Conservation (phyloP, 2,888 invertebrate genomes). For the Limnephilus rhombicus region DNA sequence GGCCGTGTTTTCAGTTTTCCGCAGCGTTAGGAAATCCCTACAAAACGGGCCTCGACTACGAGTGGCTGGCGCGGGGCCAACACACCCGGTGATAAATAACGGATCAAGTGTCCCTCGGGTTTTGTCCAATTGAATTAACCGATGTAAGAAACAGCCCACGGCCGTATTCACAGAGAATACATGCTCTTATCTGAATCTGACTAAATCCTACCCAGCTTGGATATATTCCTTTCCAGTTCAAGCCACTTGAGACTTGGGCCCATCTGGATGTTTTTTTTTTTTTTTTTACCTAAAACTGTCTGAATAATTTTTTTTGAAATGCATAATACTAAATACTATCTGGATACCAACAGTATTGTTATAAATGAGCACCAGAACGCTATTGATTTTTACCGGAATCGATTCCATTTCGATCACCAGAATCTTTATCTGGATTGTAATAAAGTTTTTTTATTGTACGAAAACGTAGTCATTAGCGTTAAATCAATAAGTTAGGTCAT, state of each 20-base stretch:
- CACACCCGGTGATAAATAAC: conserved; percentile 58
- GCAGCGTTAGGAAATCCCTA: conserved; percentile 50
- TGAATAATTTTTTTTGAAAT: too few relatives aligned
- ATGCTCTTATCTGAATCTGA: conserved; percentile 3
- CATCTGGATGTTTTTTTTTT: background rate
- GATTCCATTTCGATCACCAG: too few relatives aligned
- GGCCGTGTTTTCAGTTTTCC: conserved; percentile 37
- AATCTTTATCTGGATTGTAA: too few relatives aligned
- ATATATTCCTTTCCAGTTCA: background rate
- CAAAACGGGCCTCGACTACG: conserved; percentile 2
- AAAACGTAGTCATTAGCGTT: too few relatives aligned
- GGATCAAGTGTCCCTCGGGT: conserved; percentile 48
- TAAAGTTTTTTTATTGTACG: too few relatives aligned
- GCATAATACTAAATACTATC: too few relatives aligned
- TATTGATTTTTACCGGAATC: too few relatives aligned
- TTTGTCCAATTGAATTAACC: conserved; percentile 47
- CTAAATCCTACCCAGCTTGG: background rate
- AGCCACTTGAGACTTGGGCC: background rate
- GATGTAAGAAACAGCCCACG: conserved; percentile 6
- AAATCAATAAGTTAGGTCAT: too few relatives aligned
- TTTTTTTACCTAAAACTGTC: background rate
- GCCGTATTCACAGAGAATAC: background rate
- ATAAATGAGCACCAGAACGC: too few relatives aligned
- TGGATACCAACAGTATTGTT: too few relatives aligned
- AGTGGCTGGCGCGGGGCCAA: conserved; percentile 43